Conservation (phyloP, 2,797 vertebrate species). For the Tolypeutes matacus region DNA sequence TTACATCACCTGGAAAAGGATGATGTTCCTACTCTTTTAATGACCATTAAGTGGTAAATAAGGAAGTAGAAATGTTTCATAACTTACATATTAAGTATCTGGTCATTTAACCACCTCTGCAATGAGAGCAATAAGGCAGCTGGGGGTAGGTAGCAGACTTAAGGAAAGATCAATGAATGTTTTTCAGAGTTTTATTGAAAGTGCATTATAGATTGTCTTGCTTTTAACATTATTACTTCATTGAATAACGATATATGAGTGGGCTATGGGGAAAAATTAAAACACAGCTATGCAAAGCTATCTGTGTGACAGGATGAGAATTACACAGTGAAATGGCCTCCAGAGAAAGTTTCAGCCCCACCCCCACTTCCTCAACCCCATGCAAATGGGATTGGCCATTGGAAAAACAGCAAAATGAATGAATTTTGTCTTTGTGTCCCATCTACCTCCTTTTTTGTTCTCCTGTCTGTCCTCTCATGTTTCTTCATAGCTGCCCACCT, state of each 20-base stretch:
- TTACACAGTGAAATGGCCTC: conserved; percentile 49
- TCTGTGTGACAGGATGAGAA: conserved; percentile 56
- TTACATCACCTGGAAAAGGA: conserved; percentile 82
- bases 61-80: conserved; percentile 85
- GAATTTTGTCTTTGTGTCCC: background rate
- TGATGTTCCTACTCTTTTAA: conserved; percentile 84
- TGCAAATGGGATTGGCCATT: background rate
- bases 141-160: conserved; percentile 66
- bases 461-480: background rate
- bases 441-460: background rate
- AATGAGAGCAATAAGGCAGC: conserved; percentile 72
- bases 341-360: background rate
- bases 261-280: conserved; percentile 72
- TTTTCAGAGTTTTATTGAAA: conserved; percentile 84
- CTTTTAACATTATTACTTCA: conserved; percentile 86
- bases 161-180: conserved; percentile 82
- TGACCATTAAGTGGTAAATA: conserved; percentile 86
- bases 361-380: background rate
- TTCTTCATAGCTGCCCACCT: background rate
- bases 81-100: conserved; percentile 86
- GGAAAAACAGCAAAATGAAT: background rate
- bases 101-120: conserved; percentile 82
- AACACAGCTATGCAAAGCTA: conserved; percentile 61
- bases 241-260: conserved; percentile 82
- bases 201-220: conserved; percentile 84